phyloP scores from a whole-genome alignment of 2,113 vertebrate genomes.

The Microtus oregoni region DNA sequence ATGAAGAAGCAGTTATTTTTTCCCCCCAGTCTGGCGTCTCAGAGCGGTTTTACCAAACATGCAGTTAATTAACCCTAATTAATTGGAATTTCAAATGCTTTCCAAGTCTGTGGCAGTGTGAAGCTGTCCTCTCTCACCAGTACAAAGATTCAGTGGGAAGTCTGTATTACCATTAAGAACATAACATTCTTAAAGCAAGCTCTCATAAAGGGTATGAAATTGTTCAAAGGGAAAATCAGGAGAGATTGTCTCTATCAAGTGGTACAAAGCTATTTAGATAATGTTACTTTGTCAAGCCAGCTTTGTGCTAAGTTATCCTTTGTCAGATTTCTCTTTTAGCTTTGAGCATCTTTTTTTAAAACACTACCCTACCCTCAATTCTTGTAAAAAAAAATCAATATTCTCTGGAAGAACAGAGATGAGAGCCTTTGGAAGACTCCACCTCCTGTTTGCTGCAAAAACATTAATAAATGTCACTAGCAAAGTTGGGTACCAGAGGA shows the following conservation, averaged over 20 bases:
- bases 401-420: conserved; percentile 78
- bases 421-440: conserved; percentile 70
- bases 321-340: conserved; percentile 71
- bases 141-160: conserved; percentile 37
- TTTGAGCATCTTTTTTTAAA: conserved; percentile 41
- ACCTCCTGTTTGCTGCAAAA: conserved; percentile 78
- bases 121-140: neutral
- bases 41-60: conserved; percentile 56
- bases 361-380: conserved; percentile 11
- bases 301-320: conserved; percentile 73
- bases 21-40: conserved; percentile 9
- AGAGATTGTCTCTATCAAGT: conserved; percentile 78
- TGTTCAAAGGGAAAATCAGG: conserved; percentile 78
- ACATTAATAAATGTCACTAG: conserved; percentile 80
- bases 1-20: conserved; percentile 39
- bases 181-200: conserved; percentile 68
- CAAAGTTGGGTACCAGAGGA: conserved; percentile 69
- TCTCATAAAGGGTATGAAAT: conserved; percentile 66
- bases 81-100: conserved; percentile 69
- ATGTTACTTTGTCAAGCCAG: conserved; percentile 77
- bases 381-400: conserved; percentile 66
- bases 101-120: conserved; percentile 57
- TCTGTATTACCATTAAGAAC: conserved; percentile 57
- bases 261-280: conserved; percentile 74
- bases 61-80: conserved; percentile 80